Evolutionary conservation across 1,140 invertebrate genomes (phyloP).

Genomic region (Orchesella cincta): DNA sequence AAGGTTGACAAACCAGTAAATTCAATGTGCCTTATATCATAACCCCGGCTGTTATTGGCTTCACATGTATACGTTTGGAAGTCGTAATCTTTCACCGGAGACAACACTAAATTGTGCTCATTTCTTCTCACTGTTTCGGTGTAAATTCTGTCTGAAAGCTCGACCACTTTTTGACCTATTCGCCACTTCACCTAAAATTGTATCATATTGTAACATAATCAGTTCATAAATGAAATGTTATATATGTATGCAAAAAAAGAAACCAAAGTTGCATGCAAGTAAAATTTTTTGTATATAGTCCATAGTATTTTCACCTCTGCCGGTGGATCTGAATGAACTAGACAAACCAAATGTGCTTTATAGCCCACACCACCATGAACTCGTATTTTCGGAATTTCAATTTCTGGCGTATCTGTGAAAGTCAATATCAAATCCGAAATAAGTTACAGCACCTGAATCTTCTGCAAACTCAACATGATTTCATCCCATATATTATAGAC

Average conservation of each 20-base stretch:
- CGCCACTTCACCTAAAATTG: conserved; percentile 59
- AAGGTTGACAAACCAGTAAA: conserved; percentile 57
- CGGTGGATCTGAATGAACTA: conserved; percentile 71
- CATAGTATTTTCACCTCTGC: conserved; percentile 66
- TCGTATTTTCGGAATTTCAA: conserved; percentile 70
- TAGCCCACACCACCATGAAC: conserved; percentile 73
- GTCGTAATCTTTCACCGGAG: conserved; percentile 68
- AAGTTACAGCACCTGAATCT: too few species aligned
- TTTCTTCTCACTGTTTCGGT: conserved; percentile 61
- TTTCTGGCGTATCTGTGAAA: conserved; percentile 68
- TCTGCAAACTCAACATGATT: too few species aligned
- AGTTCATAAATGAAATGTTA: conserved; percentile 4
- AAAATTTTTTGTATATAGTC: background rate
- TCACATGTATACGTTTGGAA: conserved; percentile 76
- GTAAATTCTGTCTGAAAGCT: conserved; percentile 63
- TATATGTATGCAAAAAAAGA: background rate
- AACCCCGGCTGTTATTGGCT: conserved; percentile 71
- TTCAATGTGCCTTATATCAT: conserved; percentile 59
- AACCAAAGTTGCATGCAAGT: background rate
- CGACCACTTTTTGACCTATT: conserved; percentile 60
- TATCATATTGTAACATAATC: background rate
- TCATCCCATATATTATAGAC: too few species aligned
- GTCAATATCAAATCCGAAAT: too few species aligned
- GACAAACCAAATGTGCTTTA: conserved; percentile 71
- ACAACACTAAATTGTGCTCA: conserved; percentile 68